Evolutionary conservation across 2,888 invertebrate species (phyloP).

Genomic region (Leucoma salicis): DNA sequence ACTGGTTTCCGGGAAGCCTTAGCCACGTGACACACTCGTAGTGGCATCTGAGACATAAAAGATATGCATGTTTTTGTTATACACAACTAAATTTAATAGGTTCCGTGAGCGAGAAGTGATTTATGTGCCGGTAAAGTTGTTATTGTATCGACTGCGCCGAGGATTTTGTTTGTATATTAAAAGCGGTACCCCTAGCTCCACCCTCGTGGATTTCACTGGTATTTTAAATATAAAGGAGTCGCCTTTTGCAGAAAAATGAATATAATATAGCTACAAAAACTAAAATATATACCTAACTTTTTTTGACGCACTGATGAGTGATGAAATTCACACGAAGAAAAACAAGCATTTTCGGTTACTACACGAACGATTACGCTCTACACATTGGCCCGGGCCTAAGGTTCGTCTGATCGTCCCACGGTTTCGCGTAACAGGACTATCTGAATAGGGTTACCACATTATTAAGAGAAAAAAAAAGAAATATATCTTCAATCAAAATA

Average conservation of each 20-base stretch:
- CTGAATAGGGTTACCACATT: background rate
- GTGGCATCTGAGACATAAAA: constrained; percentile 5
- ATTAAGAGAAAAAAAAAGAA: no score
- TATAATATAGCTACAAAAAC: no score
- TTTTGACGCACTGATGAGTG: no score
- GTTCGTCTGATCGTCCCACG: constrained; percentile 28
- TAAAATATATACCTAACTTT: no score
- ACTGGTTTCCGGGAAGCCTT: constrained; percentile 20
- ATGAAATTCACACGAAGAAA: constrained; percentile 2
- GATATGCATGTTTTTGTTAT: background rate
- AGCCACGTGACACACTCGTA: constrained; percentile 26
- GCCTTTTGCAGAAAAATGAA: no score
- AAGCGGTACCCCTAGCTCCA: no score
- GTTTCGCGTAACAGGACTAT: constrained; percentile 32
- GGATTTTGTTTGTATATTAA: no score
- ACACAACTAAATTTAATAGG: constrained; percentile 8
- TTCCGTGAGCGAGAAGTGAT: constrained; percentile 18
- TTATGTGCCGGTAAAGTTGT: constrained; percentile 16
- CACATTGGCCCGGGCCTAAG: constrained; percentile 6
- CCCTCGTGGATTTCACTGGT: no score
- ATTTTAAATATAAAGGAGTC: no score
- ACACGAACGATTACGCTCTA: background rate
- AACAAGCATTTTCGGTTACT: background rate
- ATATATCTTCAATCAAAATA: no score
- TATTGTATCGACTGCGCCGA: no score